Evolutionary conservation across 1,140 invertebrate genomes (phyloP).

Genomic region (Trichonephila clavata): DNA sequence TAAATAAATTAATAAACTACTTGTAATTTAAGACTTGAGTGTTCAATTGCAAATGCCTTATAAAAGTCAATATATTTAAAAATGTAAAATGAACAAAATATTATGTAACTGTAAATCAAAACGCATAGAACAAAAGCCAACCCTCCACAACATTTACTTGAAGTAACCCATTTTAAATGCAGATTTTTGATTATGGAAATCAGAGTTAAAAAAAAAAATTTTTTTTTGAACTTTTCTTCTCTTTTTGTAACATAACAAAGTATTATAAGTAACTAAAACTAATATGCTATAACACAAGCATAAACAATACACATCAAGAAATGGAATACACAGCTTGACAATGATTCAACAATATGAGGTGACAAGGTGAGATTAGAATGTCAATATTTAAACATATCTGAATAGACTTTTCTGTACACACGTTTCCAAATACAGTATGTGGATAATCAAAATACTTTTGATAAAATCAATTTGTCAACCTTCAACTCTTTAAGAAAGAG

Average conservation of each 20-base stretch:
- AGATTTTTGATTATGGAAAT: constrained; percentile 52
- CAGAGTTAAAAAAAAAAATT: not conserved
- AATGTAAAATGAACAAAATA: no score
- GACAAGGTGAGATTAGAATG: constrained; percentile 52
- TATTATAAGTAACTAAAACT: not conserved
- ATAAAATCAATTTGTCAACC: constrained; percentile 54
- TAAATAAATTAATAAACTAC: no score
- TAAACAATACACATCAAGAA: constrained; percentile 9
- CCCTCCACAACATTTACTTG: not conserved
- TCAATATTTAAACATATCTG: constrained; percentile 32
- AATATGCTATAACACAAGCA: constrained; percentile 11
- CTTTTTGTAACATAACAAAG: not conserved
- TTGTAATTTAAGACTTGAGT: no score
- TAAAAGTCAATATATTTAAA: no score
- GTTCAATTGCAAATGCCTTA: no score
- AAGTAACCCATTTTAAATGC: constrained; percentile 39
- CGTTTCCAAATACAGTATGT: constrained; percentile 44
- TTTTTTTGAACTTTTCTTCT: not conserved
- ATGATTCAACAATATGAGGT: constrained; percentile 63
- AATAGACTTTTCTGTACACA: constrained; percentile 63
- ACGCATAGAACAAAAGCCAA: no score
- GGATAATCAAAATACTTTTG: constrained; percentile 62
- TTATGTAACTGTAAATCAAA: no score
- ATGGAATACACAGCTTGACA: constrained; percentile 46
- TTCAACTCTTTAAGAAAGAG: constrained; percentile 14